Conservation (phyloP, 2,888 invertebrate species). For the Ichneumoninae sp. region DNA sequence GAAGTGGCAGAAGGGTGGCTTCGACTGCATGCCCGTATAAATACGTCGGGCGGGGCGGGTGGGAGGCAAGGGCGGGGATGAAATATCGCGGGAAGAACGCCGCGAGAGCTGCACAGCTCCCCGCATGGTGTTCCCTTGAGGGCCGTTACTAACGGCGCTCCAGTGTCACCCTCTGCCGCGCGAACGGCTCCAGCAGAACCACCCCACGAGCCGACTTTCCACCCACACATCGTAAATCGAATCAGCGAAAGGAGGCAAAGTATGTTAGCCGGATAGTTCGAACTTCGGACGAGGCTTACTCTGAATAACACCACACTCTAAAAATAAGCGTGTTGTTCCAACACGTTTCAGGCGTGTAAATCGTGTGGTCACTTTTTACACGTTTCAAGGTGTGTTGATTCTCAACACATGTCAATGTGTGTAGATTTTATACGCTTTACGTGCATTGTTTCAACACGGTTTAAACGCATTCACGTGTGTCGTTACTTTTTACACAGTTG, state of each 20-base stretch:
- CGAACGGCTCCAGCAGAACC: constrained; percentile 37
- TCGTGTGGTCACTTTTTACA: too few relatives aligned
- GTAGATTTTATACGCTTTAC: too few relatives aligned
- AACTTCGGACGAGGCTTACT: constrained; percentile 55
- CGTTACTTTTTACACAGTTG: too few relatives aligned
- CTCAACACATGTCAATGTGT: too few relatives aligned
- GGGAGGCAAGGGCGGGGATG: constrained; percentile 57
- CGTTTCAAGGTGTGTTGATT: too few relatives aligned
- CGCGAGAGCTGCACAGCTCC: constrained; percentile 52
- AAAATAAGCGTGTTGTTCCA: too few relatives aligned
- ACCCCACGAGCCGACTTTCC: constrained; percentile 22
- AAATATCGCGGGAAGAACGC: constrained; percentile 63
- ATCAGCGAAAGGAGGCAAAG: constrained; percentile 76
- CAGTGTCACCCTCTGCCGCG: constrained; percentile 62
- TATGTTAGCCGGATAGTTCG: constrained; percentile 63
- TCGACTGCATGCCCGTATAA: constrained; percentile 72
- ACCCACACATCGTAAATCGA: constrained; percentile 74
- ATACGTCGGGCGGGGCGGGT: constrained; percentile 72
- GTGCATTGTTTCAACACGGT: too few relatives aligned
- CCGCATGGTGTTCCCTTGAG: constrained; percentile 74
- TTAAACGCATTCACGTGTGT: too few relatives aligned
- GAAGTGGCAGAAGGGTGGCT: constrained; percentile 38
- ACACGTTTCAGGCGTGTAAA: too few relatives aligned
- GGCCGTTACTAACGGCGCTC: constrained; percentile 77
- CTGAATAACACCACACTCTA: constrained; percentile 1